phyloP scores from a whole-genome alignment of 2,797 vertebrate genomes.

The Cuculus canorus region DNA sequence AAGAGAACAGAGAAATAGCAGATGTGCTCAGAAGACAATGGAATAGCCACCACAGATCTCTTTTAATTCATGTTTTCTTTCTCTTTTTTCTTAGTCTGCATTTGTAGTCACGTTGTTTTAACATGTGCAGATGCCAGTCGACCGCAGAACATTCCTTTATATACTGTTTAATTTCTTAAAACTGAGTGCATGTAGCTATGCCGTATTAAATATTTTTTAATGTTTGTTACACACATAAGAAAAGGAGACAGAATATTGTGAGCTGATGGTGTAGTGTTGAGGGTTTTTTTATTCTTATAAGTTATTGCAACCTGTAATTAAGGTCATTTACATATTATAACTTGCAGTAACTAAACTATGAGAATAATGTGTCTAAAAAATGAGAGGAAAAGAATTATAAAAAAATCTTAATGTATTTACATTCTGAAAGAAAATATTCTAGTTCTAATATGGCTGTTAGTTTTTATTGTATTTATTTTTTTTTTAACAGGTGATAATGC shows the following conservation, averaged over 20 bases:
- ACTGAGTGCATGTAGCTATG: neutral
- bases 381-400: neutral
- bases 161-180: neutral
- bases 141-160: neutral
- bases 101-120: neutral
- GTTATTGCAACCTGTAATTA: neutral
- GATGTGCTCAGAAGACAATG: neutral
- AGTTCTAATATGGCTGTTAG: neutral
- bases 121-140: neutral
- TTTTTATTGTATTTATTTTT: neutral
- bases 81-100: neutral
- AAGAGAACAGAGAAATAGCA: neutral
- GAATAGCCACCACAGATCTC: neutral
- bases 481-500: conserved; percentile 91
- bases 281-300: neutral
- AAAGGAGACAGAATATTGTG: neutral
- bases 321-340: neutral
- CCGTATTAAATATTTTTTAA: neutral
- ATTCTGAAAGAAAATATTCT: neutral
- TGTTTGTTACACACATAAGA: neutral
- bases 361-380: neutral
- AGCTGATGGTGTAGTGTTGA: neutral
- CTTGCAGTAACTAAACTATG: neutral
- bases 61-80: neutral
- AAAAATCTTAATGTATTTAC: neutral